Conservation (phyloP, 2,797 vertebrate genomes). For the Eutrigla gurnardus region DNA sequence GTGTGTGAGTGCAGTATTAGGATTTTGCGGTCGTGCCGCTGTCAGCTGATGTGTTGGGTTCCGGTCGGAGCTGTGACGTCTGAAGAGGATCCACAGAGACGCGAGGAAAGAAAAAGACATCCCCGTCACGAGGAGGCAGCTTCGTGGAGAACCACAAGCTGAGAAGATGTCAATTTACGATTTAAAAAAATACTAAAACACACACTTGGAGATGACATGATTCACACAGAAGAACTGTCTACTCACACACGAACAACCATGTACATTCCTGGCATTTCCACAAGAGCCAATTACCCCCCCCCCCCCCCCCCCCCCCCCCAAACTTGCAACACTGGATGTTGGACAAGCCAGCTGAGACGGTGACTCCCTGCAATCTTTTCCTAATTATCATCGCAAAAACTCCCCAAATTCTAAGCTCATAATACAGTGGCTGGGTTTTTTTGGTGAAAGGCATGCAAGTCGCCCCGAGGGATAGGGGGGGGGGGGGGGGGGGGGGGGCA, state of each 20-base stretch:
- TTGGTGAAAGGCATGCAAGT: constrained; percentile 18
- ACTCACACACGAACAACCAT: constrained; percentile 53
- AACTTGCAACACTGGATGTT: constrained; percentile 57
- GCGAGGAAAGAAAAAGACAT: not conserved
- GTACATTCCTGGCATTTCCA: constrained; percentile 73
- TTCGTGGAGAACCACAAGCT: constrained; percentile 23
- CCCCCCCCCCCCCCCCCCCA: not conserved
- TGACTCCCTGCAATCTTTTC: constrained; percentile 38
- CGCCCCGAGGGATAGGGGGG: not conserved
- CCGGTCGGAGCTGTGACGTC: constrained; percentile 37
- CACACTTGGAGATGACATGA: constrained; percentile 19
- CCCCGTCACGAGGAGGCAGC: constrained; percentile 20
- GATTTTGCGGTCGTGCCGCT: not conserved
- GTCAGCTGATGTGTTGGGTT: constrained; percentile 27
- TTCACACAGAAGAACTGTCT: constrained; percentile 32
- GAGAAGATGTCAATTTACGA: constrained; percentile 30
- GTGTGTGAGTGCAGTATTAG: not conserved
- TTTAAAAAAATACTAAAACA: constrained; percentile 12
- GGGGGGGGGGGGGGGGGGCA: constrained; percentile 22
- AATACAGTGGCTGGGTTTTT: constrained; percentile 26
- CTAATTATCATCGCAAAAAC: constrained; percentile 62
- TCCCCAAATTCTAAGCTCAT: constrained; percentile 23
- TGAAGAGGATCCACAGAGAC: constrained; percentile 38
- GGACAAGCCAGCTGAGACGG: constrained; percentile 35
- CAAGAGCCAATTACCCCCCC: constrained; percentile 60